Evolutionary conservation across 1,140 invertebrate genomes (phyloP).

Genomic region (Drosophila rhopaloa): DNA sequence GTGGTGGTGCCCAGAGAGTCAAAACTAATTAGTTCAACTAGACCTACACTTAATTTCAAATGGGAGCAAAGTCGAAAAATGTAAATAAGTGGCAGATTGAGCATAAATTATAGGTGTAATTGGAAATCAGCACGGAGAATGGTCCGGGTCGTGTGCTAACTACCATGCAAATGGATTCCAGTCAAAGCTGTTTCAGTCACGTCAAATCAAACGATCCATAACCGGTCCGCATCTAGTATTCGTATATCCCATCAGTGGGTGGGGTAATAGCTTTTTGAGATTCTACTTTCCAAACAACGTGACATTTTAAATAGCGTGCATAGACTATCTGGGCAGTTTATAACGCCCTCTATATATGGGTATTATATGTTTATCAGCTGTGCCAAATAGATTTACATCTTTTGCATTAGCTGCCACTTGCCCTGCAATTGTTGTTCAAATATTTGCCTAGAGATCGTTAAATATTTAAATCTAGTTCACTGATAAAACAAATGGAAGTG

Average conservation of each 20-base stretch:
- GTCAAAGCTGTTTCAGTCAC: constrained; percentile 61
- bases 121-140: constrained; percentile 46
- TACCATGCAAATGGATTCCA: constrained; percentile 67
- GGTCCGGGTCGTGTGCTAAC: constrained; percentile 52
- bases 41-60: constrained; percentile 75
- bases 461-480: constrained; percentile 36
- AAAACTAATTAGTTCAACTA: constrained; percentile 81
- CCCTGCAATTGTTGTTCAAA: constrained; percentile 41
- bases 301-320: constrained; percentile 68
- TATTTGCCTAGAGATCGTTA: constrained; percentile 31
- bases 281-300: constrained; percentile 36
- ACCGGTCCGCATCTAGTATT: constrained; percentile 5
- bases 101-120: constrained; percentile 71
- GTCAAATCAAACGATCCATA: constrained; percentile 49
- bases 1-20: constrained; percentile 33
- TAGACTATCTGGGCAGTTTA: constrained; percentile 36
- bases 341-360: constrained; percentile 39
- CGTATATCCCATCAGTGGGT: constrained; percentile 1
- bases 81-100: constrained; percentile 48
- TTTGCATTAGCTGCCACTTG: constrained; percentile 58
- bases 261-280: constrained; percentile 31
- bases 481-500: constrained; percentile 23
- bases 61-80: constrained; percentile 56
- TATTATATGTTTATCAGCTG: constrained; percentile 20
- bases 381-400: constrained; percentile 60